Percentiles rank a stretch among this genome's conserved stretches.
Conservation (phyloP, 2,113 vertebrate species). For the Penelope pileata region DNA sequence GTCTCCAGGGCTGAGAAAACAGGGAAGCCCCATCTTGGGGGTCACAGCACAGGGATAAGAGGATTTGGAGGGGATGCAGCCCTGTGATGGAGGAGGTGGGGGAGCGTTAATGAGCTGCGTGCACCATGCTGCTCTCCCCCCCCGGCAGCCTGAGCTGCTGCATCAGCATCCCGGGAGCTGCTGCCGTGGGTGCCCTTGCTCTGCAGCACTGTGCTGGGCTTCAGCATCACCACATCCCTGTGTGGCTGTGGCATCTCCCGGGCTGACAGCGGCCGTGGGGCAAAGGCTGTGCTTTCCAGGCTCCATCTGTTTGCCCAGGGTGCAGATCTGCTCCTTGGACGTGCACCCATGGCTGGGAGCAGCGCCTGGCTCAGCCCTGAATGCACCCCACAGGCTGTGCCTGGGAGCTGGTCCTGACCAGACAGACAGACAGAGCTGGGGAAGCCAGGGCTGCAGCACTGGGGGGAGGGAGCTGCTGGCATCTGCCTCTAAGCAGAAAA, state of each 20-base stretch:
- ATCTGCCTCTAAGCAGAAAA: background rate
- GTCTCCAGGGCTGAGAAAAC: background rate
- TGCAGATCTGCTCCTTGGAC: background rate
- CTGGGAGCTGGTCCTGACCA: background rate
- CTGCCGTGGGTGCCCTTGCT: background rate
- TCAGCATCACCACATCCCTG: background rate
- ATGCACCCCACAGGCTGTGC: background rate
- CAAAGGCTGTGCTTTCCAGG: background rate
- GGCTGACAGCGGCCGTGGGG: background rate
- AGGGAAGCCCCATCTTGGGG: background rate
- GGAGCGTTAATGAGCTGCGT: accelerated
- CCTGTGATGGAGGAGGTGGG: background rate
- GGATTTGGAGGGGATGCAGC: accelerated
- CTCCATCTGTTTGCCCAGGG: background rate
- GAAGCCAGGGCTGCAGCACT: accelerated
- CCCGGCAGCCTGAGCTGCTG: background rate
- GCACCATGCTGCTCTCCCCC: background rate
- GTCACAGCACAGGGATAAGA: accelerated
- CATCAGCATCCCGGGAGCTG: background rate
- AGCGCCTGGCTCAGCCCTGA: background rate
- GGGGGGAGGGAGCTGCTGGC: background rate
- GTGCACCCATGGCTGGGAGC: background rate
- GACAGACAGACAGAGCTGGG: accelerated
- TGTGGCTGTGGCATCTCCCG: accelerated
- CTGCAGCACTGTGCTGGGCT: background rate